phyloP scores from a whole-genome alignment of 2,797 vertebrate genomes.

The Sebastolobus alascanus region DNA sequence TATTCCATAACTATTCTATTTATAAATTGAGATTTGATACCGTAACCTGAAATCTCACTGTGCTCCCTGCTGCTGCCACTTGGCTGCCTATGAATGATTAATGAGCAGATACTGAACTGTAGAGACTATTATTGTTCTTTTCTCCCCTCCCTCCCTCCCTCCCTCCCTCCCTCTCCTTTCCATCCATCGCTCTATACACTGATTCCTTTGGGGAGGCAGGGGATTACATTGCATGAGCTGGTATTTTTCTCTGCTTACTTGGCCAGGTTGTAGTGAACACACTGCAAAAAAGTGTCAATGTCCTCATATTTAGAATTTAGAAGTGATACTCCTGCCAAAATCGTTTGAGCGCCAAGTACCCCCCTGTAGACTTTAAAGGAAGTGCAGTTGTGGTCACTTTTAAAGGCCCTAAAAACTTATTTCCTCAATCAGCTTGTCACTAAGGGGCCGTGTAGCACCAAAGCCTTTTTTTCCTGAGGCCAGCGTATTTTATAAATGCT shows the following conservation, averaged over 20 bases:
- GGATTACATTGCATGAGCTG: constrained; percentile 69
- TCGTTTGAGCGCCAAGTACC: background rate
- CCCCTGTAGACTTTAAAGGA: background rate
- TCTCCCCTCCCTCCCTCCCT: constrained; percentile 22
- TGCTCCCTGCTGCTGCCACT: constrained; percentile 82
- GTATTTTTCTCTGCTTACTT: constrained; percentile 65
- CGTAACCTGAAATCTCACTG: constrained; percentile 84
- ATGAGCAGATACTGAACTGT: constrained; percentile 86
- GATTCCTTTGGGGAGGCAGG: constrained; percentile 61
- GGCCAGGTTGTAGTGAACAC: constrained; percentile 40
- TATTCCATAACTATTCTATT: constrained; percentile 82
- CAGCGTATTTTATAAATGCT: too few species aligned
- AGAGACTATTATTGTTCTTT: constrained; percentile 81
- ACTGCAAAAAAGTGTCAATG: constrained; percentile 24
- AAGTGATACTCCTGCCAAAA: constrained; percentile 12
- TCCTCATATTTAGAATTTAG: constrained; percentile 6
- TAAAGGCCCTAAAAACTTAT: background rate
- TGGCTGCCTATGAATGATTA: constrained; percentile 86
- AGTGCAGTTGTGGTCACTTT: constrained; percentile 13
- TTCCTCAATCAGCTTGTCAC: constrained; percentile 1
- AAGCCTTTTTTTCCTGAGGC: too few species aligned
- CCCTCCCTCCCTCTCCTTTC: constrained; percentile 13
- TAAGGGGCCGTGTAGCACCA: accelerated
- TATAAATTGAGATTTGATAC: constrained; percentile 88
- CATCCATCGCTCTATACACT: constrained; percentile 54